Evolutionary conservation across 2,797 vertebrate genomes (phyloP).

Genomic region (Erpetoichthys calabaricus): DNA sequence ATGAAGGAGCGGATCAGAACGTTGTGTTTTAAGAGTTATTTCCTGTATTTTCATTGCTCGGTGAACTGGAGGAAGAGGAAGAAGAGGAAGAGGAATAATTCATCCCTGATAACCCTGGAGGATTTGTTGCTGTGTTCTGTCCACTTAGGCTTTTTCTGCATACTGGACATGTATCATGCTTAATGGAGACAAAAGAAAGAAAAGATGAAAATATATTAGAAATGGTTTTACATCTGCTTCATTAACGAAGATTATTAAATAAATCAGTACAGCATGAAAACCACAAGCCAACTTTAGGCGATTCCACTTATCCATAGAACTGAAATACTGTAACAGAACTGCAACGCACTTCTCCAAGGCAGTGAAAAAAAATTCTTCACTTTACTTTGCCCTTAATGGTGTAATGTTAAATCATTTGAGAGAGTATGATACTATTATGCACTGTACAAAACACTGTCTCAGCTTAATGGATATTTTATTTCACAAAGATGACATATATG

Average conservation of each 20-base stretch:
- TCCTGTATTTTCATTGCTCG: constrained; percentile 74
- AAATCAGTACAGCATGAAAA: not conserved
- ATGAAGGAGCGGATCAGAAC: too few species aligned
- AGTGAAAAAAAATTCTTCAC: too few species aligned
- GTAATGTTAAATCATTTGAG: too few species aligned
- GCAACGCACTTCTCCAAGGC: too few species aligned
- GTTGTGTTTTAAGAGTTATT: constrained; percentile 69
- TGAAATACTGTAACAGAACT: too few species aligned
- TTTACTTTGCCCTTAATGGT: too few species aligned
- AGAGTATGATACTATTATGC: too few species aligned
- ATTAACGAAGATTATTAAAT: not conserved
- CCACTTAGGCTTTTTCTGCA: constrained; percentile 94
- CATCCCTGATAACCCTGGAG: constrained; percentile 78
- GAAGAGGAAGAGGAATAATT: constrained; percentile 78
- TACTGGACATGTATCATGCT: constrained; percentile 96
- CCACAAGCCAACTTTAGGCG: not conserved
- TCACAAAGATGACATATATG: too few species aligned
- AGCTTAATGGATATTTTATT: too few species aligned
- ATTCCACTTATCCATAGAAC: too few species aligned
- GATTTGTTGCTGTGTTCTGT: constrained; percentile 94
- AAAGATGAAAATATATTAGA: constrained; percentile 5
- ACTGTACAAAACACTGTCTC: too few species aligned
- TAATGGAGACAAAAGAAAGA: constrained; percentile 13
- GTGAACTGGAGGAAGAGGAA: constrained; percentile 79
- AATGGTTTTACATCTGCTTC: too few species aligned